These are phyloP conservation scores for Gymnogyps californianus DNA, from an alignment of 2,113 vertebrate species.

Conservation along the genomic window DNA sequence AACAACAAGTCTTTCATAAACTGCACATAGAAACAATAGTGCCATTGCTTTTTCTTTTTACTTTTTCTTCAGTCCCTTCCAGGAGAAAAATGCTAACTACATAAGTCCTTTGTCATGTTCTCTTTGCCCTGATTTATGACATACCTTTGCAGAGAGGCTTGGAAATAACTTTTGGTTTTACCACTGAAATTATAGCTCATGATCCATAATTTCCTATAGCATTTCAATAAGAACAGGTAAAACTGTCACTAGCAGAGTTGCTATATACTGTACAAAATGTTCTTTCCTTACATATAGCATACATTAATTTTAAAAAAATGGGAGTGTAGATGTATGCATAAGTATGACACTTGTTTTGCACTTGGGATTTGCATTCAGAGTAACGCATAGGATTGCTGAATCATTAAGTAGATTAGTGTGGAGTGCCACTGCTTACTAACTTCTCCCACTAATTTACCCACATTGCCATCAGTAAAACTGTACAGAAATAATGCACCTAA, in stretches of 20 bases:
- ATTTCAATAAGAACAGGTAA: conserved; percentile 17
- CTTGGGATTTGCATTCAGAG: neutral
- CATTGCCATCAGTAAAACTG: neutral
- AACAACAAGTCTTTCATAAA: neutral
- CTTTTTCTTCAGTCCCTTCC: neutral
- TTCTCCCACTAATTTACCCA: neutral
- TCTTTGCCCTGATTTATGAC: conserved; percentile 42
- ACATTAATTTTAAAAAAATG: neutral
- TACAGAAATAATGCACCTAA: neutral
- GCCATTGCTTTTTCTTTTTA: neutral
- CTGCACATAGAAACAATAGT: neutral
- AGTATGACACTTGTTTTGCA: neutral
- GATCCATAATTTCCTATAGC: conserved; percentile 29
- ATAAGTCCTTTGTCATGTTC: neutral
- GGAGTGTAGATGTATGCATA: neutral
- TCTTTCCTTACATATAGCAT: neutral
- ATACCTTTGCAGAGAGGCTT: neutral
- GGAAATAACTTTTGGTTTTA: conserved; percentile 41
- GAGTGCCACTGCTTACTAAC: neutral
- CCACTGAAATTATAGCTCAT: conserved; percentile 6
- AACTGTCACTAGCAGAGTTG: neutral
- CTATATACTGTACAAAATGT: neutral
- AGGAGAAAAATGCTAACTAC: conserved; percentile 13
- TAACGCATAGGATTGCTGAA: neutral
- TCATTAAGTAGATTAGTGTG: neutral